Conservation (phyloP, 2,113 vertebrate species). For the Elgaria multicarinata region DNA sequence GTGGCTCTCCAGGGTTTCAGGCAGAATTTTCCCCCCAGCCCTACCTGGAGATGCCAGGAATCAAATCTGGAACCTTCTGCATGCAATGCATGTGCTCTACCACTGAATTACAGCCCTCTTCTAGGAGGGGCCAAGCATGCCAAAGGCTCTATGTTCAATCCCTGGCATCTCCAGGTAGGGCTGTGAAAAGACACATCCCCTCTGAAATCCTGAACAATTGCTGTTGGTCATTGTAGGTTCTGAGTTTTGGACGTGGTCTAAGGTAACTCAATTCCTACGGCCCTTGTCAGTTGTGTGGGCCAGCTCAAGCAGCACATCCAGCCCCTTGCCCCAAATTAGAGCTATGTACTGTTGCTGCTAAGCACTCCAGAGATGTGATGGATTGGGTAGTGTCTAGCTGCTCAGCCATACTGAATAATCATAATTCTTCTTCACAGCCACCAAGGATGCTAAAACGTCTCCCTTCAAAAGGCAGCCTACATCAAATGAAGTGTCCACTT, state of each 20-base stretch:
- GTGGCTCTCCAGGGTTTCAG: too few relatives aligned
- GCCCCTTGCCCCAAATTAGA: background rate
- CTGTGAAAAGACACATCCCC: too few relatives aligned
- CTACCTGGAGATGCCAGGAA: too few relatives aligned
- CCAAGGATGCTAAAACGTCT: background rate
- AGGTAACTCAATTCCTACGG: background rate
- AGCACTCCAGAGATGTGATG: background rate
- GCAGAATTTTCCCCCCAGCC: too few relatives aligned
- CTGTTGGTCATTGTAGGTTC: too few relatives aligned
- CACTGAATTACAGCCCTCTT: too few relatives aligned
- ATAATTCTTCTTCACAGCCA: background rate
- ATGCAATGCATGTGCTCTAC: too few relatives aligned
- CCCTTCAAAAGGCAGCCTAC: background rate
- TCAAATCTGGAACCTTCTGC: too few relatives aligned
- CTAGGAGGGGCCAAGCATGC: too few relatives aligned
- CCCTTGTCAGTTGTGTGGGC: background rate
- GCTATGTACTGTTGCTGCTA: background rate
- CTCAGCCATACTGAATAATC: background rate
- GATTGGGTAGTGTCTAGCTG: background rate
- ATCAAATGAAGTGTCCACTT: background rate
- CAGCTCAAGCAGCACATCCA: background rate
- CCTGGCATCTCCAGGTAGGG: too few relatives aligned
- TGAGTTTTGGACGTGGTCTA: background rate
- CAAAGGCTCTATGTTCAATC: too few relatives aligned
- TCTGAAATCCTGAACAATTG: too few relatives aligned